These are phyloP conservation scores for Matsumyia berberina DNA, from an alignment of 2,888 invertebrate species.

Conservation along the genomic window DNA sequence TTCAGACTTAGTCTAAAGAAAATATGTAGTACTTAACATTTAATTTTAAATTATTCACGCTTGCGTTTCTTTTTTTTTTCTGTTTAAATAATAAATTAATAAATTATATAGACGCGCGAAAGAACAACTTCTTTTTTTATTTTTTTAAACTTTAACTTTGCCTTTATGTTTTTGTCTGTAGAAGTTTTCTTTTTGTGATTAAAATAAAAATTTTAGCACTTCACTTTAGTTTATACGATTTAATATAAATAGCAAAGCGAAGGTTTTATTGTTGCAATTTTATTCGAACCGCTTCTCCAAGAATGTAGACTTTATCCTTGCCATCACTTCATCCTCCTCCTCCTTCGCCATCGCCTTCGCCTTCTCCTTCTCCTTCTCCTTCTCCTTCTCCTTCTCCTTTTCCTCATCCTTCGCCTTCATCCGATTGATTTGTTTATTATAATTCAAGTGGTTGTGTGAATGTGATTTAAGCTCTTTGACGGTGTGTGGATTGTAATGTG, in stretches of 20 bases:
- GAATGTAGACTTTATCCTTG: neutral
- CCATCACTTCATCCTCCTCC: neutral
- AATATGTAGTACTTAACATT: conserved; percentile 38
- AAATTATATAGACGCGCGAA: conserved; percentile 50
- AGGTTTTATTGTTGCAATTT: neutral
- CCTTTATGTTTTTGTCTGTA: conserved; percentile 32
- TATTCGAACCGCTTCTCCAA: neutral
- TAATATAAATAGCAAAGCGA: neutral
- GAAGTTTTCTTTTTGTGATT: conserved; percentile 4
- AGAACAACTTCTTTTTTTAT: conserved; percentile 26
- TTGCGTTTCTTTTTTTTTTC: neutral
- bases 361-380: neutral
- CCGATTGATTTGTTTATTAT: neutral
- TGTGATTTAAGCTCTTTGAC: conserved; percentile 6
- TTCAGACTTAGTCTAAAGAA: conserved; percentile 61
- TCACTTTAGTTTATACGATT: conserved; percentile 16
- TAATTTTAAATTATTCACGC: conserved; percentile 40
- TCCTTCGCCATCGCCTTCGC: neutral
- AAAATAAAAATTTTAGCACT: conserved; percentile 17
- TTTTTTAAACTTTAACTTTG: neutral
- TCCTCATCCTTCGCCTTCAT: neutral
- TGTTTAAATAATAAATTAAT: conserved; percentile 51
- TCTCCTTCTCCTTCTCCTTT: neutral
- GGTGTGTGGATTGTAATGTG: conserved; percentile 20
- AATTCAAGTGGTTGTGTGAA: conserved; percentile 3